Evolutionary conservation across 1,140 invertebrate genomes (phyloP), one percentile per base, ranked within the genome.

Genomic region (Chionoecetes opilio): DNA sequence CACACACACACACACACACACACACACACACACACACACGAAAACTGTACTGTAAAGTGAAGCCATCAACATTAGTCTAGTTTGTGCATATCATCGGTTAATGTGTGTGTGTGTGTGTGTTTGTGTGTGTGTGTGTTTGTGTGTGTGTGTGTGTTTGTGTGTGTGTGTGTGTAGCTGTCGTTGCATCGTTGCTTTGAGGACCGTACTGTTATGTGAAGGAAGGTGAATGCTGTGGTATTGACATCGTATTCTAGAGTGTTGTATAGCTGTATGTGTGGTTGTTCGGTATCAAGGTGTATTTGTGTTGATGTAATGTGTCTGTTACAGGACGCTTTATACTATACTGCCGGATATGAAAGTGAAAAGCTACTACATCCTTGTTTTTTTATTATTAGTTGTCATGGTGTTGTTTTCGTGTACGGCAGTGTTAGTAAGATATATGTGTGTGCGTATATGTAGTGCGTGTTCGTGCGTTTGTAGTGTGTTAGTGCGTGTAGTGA

Each of bases 1-100:
- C 63, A 75, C 63, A 75, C 63, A 75, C 63, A 75, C 63, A 75
- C 63, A 75, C 63, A 75, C 63, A 75, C 63, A 75, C 63, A 75
- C 63, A 75, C 63, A 75, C 63, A 75, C 63, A 75, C n/a, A 75
- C 63, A 75, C 63, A 75, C 63, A 75, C 1, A 75, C n/a, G n/a
- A n/a, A n/a, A n/a, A n/a, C n/a, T n/a, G n/a, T n/a, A n/a, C 5
- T 14, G 63, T 75, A 75, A 21, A 75, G 26, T 26, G 6, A 5
- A 75, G 26, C n/a, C n/a, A 75, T 75, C 21, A 75, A 75, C n/a
- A 75, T n/a, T 21, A 75, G n/a, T 75, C 6, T 21, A 75, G n/a
- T 75, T 75, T n/a, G 63, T 26, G 8, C n/a, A 75, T n/a, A 26
- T n/a, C n/a, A 75, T 75, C 63, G n/a, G 21, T 21, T 75, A n/a